phyloP scores from a whole-genome alignment of 2,113 vertebrate genomes.

The Podocnemis expansa region DNA sequence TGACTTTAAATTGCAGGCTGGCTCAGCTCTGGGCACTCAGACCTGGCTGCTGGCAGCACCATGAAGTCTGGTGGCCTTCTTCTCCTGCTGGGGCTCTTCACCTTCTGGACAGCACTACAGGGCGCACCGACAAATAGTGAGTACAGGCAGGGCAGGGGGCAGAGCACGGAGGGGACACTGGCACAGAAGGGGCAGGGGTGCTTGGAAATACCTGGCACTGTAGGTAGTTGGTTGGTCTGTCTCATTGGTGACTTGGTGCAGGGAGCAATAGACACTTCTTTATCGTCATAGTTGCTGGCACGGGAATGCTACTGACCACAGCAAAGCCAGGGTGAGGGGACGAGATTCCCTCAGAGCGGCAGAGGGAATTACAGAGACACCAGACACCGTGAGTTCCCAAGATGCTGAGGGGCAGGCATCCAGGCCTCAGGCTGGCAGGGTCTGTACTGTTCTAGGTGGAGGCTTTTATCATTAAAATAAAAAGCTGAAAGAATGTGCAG shows the following conservation, averaged over 20 bases:
- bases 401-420: not conserved
- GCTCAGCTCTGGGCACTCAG: not conserved
- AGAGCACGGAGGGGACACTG: no score
- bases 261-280: not conserved
- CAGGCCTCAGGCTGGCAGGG: not conserved
- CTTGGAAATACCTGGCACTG: fast-evolving
- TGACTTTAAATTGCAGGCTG: slow-evolving; percentile 23
- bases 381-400: not conserved
- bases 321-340: fast-evolving
- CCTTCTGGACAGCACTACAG: slow-evolving; percentile 30
- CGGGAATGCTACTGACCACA: fast-evolving
- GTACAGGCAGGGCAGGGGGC: not conserved
- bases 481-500: not conserved
- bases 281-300: fast-evolving
- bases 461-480: not conserved
- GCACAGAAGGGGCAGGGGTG: fast-evolving
- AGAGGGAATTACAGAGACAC: not conserved
- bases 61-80: not conserved
- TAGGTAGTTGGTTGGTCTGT: fast-evolving
- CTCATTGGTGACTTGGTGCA: fast-evolving
- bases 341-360: not conserved
- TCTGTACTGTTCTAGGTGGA: not conserved
- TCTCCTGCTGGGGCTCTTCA: slow-evolving; percentile 32
- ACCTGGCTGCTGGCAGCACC: not conserved
- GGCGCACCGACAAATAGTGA: slow-evolving; percentile 51